Conservation (phyloP, 2,113 vertebrate species). For the Podocnemis expansa region DNA sequence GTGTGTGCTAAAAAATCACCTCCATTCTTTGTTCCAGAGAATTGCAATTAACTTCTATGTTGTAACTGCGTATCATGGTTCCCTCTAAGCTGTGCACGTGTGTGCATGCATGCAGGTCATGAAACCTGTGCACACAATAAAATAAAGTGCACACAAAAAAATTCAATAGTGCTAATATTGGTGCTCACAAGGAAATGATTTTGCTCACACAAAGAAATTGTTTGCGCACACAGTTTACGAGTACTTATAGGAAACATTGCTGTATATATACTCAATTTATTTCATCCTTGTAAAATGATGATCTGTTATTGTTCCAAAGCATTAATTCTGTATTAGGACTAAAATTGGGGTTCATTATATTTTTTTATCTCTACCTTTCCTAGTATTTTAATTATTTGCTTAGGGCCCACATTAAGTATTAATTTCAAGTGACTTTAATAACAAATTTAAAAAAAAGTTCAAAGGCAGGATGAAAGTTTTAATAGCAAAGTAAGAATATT, state of each 20-base stretch:
- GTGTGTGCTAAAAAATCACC: not conserved
- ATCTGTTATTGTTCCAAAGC: not conserved
- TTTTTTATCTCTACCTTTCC: not conserved
- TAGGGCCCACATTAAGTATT: conserved; percentile 18
- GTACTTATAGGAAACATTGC: no score
- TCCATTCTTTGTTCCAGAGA: not conserved
- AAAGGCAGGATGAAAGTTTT: not conserved
- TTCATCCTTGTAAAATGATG: not conserved
- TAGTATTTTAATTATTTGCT: not conserved
- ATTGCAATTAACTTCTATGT: not conserved
- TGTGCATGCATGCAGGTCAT: no score
- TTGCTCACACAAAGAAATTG: no score
- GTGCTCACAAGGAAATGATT: no score
- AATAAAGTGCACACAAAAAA: no score
- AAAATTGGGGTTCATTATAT: not conserved
- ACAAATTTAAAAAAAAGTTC: not conserved
- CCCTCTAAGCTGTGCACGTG: no score
- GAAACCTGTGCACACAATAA: no score
- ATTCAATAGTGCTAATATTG: no score
- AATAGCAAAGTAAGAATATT: not conserved
- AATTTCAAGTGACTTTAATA: conserved; percentile 23
- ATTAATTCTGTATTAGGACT: not conserved
- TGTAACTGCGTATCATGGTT: not conserved
- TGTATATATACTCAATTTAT: accelerated
- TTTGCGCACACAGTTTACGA: no score